Percentiles rank a stretch among this genome's conserved stretches.
phyloP scores from a whole-genome alignment of 1,140 invertebrate genomes.

The Saccostrea glomerata region DNA sequence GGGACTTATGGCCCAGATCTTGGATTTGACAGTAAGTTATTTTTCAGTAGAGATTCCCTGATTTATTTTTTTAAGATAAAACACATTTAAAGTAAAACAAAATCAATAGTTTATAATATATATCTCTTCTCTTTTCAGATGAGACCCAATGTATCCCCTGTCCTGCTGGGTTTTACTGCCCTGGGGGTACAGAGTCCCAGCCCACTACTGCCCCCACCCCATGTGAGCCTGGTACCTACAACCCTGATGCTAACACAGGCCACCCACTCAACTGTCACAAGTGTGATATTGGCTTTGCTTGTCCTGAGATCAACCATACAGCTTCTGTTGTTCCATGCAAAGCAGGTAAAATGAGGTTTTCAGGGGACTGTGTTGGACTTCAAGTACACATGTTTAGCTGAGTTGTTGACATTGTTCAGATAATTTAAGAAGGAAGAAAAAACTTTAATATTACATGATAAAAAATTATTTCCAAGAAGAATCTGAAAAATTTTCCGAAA shows the following conservation, averaged over 20 bases:
- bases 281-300: conserved; percentile 72
- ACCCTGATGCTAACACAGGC: conserved; percentile 68
- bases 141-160: conserved; percentile 68
- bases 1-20: conserved; percentile 70
- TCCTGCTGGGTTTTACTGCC: conserved; percentile 74
- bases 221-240: conserved; percentile 73
- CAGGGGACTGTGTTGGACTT: too few species aligned
- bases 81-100: not conserved
- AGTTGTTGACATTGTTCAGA: too few species aligned
- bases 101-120: too few species aligned
- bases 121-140: conserved; percentile 60
- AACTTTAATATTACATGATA: too few species aligned
- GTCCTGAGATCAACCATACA: conserved; percentile 69
- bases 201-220: conserved; percentile 68
- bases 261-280: conserved; percentile 72
- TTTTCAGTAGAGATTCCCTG: not conserved
- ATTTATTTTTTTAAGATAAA: not conserved
- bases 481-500: not conserved
- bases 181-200: conserved; percentile 63
- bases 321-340: conserved; percentile 67
- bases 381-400: too few species aligned
- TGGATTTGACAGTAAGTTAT: conserved; percentile 69
- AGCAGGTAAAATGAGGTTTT: conserved; percentile 61
- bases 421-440: too few species aligned
- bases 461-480: not conserved